phyloP scores from a whole-genome alignment of 1,140 invertebrate species.

The Sitobion miscanthi region DNA sequence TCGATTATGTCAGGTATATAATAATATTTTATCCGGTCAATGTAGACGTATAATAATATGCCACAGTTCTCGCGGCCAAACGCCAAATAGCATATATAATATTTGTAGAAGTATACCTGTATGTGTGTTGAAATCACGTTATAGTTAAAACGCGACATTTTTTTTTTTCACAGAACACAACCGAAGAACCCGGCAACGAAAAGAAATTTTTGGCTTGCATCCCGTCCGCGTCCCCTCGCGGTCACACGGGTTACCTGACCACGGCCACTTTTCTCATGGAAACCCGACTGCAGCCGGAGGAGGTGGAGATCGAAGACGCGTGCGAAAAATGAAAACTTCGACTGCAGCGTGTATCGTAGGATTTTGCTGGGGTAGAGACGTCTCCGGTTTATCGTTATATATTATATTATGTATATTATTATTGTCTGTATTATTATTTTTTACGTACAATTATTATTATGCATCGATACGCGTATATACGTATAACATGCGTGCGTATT shows the following conservation, averaged over 20 bases:
- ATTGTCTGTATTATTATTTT: conserved; percentile 26
- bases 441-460: conserved; percentile 14
- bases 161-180: background rate
- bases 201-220: conserved; percentile 51
- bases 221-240: conserved; percentile 10
- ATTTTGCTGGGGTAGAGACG: background rate
- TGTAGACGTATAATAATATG: background rate
- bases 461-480: background rate
- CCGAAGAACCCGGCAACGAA: background rate
- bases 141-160: background rate
- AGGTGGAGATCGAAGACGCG: background rate
- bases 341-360: background rate
- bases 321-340: background rate
- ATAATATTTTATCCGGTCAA: background rate
- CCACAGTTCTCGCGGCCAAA: background rate
- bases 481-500: background rate
- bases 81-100: too few relatives aligned
- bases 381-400: background rate
- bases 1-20: background rate
- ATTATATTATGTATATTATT: background rate
- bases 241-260: conserved; percentile 47
- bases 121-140: background rate
- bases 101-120: too few relatives aligned
- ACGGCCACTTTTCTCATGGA: conserved; percentile 27
- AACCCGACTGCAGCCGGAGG: background rate